phyloP scores from a whole-genome alignment of 2,113 vertebrate genomes.

The Poicephalus gulielmi region DNA sequence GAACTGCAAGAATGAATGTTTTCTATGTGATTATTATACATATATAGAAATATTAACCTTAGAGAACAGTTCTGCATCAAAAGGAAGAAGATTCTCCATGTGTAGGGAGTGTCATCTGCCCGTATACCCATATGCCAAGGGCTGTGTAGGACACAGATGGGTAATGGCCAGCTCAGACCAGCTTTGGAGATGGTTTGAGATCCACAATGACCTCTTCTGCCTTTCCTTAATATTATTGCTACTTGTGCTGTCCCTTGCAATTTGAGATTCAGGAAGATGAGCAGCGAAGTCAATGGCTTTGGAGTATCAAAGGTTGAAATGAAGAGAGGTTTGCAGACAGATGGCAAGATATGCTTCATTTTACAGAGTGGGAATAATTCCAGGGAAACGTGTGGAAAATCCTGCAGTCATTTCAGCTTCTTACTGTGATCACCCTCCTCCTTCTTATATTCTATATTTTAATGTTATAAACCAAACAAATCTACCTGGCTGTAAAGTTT shows the following conservation, averaged over 20 bases:
- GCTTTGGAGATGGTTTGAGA: not conserved
- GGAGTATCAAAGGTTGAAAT: not conserved
- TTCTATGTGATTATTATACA: not conserved
- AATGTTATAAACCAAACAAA: not conserved
- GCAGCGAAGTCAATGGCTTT: not conserved
- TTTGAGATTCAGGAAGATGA: not conserved
- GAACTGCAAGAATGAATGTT: not conserved
- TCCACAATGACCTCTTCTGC: not conserved
- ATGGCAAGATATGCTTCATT: not conserved
- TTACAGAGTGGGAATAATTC: not conserved
- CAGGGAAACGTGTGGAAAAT: not conserved
- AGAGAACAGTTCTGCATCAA: not conserved
- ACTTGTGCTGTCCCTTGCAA: not conserved
- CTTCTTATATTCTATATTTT: not conserved
- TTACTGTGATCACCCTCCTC: not conserved
- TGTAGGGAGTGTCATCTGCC: too few species aligned
- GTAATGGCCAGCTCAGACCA: accelerated
- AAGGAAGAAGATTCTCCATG: accelerated
- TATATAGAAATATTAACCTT: not conserved
- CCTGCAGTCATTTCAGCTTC: not conserved
- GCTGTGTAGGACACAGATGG: accelerated
- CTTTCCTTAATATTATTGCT: not conserved
- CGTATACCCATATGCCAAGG: accelerated
- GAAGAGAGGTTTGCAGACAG: not conserved
- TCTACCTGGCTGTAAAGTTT: not conserved